A percentile compares a stretch with the other conserved stretches of the same genome.
Conservation (phyloP, 2,113 vertebrate species). For the Spheniscus mendiculus region DNA sequence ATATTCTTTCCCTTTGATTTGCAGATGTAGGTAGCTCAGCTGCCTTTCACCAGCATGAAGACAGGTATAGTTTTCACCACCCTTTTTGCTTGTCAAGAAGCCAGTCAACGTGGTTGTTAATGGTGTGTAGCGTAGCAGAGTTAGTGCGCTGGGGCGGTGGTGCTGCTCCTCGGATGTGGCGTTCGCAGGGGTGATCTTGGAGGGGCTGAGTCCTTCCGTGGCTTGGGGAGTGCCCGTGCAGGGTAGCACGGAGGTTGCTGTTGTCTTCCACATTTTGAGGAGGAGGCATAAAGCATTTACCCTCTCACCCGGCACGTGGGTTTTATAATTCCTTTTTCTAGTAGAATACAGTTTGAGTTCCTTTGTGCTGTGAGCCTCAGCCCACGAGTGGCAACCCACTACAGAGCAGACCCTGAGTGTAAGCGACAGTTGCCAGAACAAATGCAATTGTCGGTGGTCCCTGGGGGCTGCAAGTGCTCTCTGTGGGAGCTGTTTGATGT, state of each 20-base stretch:
- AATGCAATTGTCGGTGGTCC: background rate
- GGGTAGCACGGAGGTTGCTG: rapidly evolving
- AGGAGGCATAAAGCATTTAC: background rate
- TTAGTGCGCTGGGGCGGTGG: rapidly evolving
- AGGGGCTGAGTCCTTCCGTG: background rate
- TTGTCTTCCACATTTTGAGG: background rate
- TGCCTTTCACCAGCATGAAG: background rate
- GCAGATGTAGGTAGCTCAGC: background rate
- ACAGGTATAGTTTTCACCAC: background rate
- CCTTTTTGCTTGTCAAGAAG: background rate
- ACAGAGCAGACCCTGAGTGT: background rate
- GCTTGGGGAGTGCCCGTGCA: background rate
- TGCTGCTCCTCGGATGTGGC: rapidly evolving
- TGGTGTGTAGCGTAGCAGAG: rapidly evolving
- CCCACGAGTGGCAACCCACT: rapidly evolving
- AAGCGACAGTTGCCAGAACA: background rate
- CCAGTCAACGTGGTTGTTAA: background rate
- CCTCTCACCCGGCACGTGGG: background rate
- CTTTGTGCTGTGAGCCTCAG: background rate
- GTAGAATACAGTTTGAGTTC: background rate
- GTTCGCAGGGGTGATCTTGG: rapidly evolving
- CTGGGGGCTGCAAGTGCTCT: background rate
- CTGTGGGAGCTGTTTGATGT: background rate
- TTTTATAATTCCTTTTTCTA: background rate
- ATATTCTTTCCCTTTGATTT: background rate